phyloP scores from a whole-genome alignment of 2,888 invertebrate genomes.

The Ophonus ardosiacus region DNA sequence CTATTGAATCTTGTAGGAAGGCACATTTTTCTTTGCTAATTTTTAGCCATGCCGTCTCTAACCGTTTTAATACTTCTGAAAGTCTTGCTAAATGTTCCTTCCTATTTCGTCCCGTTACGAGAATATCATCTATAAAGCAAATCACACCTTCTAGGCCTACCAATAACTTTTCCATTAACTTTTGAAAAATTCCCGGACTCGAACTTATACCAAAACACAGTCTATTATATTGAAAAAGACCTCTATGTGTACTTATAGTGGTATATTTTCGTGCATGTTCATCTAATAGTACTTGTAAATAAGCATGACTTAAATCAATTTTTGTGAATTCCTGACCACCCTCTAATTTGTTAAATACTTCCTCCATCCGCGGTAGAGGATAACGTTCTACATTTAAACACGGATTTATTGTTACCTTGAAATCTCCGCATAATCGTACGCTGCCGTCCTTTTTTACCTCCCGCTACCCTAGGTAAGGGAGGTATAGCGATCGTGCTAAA shows the following conservation, averaged over 20 bases:
- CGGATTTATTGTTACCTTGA: slow-evolving; percentile 69
- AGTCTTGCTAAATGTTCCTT: slow-evolving; percentile 45
- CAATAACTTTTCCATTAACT: slow-evolving; percentile 69
- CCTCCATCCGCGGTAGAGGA: slow-evolving; percentile 68
- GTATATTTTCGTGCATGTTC: slow-evolving; percentile 66
- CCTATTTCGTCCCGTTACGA: slow-evolving; percentile 64
- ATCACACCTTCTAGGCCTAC: slow-evolving; percentile 67
- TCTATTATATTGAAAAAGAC: slow-evolving; percentile 69
- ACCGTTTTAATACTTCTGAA: slow-evolving; percentile 58
- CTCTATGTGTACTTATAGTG: slow-evolving; percentile 69
- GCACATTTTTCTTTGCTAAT: slow-evolving; percentile 65
- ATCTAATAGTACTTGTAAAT: slow-evolving; percentile 64
- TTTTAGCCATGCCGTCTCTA: slow-evolving; percentile 63
- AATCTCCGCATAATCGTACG: slow-evolving; percentile 64
- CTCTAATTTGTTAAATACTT: slow-evolving; percentile 65
- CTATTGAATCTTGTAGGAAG: slow-evolving; percentile 30
- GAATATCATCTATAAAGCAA: slow-evolving; percentile 69
- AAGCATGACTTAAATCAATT: slow-evolving; percentile 67
- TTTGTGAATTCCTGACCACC: slow-evolving; percentile 67
- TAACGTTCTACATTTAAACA: slow-evolving; percentile 68
- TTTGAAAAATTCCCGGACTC: slow-evolving; percentile 71
- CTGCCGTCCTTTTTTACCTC: slow-evolving; percentile 54
- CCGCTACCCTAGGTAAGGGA: no score
- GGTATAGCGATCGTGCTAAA: no score
- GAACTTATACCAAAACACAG: slow-evolving; percentile 70